Conservation (phyloP, 2,888 invertebrate genomes). For the Callinectes sapidus region DNA sequence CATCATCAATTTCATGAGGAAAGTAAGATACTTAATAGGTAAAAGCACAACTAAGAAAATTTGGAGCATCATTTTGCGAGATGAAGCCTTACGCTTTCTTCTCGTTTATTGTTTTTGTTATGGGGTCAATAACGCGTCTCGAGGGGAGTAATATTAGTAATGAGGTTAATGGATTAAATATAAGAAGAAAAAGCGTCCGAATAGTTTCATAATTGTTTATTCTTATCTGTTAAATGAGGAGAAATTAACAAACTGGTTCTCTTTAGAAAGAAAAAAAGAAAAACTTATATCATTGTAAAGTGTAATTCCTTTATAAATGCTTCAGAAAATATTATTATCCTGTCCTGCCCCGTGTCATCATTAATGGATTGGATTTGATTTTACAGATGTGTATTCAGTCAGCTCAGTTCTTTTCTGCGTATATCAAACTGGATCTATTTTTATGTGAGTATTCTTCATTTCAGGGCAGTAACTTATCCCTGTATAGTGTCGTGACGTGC, state of each 20-base stretch:
- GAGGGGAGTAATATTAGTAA: neutral
- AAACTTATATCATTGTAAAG: neutral
- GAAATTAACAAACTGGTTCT: neutral
- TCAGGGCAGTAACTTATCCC: neutral
- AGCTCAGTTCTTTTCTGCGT: neutral
- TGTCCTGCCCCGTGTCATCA: neutral
- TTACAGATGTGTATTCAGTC: neutral
- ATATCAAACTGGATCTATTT: neutral
- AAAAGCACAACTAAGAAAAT: neutral
- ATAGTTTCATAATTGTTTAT: neutral
- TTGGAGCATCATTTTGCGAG: neutral
- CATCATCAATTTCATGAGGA: neutral
- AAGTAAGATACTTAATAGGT: neutral
- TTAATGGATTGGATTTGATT: neutral
- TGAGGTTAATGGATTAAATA: neutral
- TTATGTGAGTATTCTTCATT: neutral
- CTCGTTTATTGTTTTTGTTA: neutral
- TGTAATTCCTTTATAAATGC: neutral
- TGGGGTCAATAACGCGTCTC: neutral
- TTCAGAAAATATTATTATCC: neutral
- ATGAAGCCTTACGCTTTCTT: neutral
- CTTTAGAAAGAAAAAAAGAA: neutral
- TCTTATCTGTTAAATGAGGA: neutral
- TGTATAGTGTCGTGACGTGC: neutral
- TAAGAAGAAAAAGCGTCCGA: neutral